Evolutionary conservation across 2,797 vertebrate species (phyloP).

Genomic region (Chaunax sp.): DNA sequence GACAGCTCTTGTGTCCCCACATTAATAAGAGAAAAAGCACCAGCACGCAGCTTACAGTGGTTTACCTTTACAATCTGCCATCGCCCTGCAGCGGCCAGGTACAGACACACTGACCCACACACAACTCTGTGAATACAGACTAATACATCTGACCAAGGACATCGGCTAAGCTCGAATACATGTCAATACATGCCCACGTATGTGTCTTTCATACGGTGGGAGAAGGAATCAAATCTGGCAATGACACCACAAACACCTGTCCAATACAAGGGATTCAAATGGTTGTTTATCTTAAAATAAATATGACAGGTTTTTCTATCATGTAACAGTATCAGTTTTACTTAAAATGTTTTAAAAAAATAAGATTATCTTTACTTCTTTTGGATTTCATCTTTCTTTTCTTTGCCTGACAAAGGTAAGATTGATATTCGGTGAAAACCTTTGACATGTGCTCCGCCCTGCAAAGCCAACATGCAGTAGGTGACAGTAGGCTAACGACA

Average conservation of each 20-base stretch:
- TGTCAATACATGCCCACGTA: too few species aligned
- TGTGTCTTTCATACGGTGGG: too few species aligned
- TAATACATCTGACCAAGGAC: slow-evolving; percentile 7
- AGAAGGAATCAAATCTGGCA: not conserved
- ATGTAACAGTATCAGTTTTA: not conserved
- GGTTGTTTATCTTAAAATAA: not conserved
- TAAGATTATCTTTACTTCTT: not conserved
- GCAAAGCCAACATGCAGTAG: too few species aligned
- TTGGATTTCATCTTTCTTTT: not conserved
- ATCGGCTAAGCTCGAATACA: too few species aligned
- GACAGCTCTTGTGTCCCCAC: slow-evolving; percentile 84
- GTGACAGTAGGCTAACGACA: too few species aligned
- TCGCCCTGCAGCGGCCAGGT: slow-evolving; percentile 28
- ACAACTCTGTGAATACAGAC: slow-evolving; percentile 43
- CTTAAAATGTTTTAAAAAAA: not conserved
- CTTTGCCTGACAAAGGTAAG: not conserved
- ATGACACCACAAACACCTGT: not conserved
- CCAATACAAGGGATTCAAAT: not conserved
- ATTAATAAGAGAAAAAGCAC: slow-evolving; percentile 79
- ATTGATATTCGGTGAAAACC: too few species aligned
- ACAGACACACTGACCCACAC: slow-evolving; percentile 24
- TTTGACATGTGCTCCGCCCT: too few species aligned
- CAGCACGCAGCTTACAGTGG: slow-evolving; percentile 53
- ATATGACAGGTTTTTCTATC: not conserved
- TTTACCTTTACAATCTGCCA: slow-evolving; percentile 74